Percentiles rank a stretch among this genome's conserved stretches.
Conservation (phyloP, 2,888 invertebrate species). For the Dioctria linearis region DNA sequence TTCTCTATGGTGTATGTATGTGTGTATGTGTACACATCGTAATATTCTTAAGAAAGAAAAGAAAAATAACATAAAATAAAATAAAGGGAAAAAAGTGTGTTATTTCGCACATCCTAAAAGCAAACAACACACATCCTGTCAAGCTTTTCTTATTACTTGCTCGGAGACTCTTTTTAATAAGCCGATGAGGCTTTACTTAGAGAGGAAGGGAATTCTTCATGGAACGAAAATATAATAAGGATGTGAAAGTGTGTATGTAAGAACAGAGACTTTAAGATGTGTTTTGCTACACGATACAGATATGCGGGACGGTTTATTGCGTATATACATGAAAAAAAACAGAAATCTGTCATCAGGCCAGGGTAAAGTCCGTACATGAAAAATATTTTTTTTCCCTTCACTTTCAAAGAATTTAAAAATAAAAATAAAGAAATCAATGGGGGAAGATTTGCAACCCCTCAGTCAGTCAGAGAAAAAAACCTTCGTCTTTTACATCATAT, state of each 20-base stretch:
- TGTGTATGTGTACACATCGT: background rate
- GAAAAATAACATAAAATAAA: too few relatives aligned
- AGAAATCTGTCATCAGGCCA: constrained; percentile 37
- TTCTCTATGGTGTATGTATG: too few relatives aligned
- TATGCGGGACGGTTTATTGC: too few relatives aligned
- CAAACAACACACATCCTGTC: constrained; percentile 22
- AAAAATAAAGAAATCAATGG: background rate
- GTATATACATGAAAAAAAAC: background rate
- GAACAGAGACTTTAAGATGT: background rate
- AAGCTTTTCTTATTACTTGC: constrained; percentile 28
- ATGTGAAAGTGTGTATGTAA: constrained; percentile 3
- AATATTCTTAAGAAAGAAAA: constrained; percentile 20
- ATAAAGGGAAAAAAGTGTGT: background rate
- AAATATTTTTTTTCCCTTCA: constrained; percentile 19
- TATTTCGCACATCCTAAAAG: constrained; percentile 2
- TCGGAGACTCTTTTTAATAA: constrained; percentile 42
- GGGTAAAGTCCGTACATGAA: background rate
- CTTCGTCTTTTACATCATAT: background rate
- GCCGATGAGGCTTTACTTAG: constrained; percentile 11
- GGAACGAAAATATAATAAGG: constrained; percentile 9
- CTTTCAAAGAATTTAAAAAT: background rate
- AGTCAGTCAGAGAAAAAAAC: constrained; percentile 10
- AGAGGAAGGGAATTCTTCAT: constrained; percentile 3
- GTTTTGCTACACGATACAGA: too few relatives aligned
- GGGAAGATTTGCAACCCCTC: constrained; percentile 35